phyloP scores from a whole-genome alignment of 2,113 vertebrate species.

The Solea solea region DNA sequence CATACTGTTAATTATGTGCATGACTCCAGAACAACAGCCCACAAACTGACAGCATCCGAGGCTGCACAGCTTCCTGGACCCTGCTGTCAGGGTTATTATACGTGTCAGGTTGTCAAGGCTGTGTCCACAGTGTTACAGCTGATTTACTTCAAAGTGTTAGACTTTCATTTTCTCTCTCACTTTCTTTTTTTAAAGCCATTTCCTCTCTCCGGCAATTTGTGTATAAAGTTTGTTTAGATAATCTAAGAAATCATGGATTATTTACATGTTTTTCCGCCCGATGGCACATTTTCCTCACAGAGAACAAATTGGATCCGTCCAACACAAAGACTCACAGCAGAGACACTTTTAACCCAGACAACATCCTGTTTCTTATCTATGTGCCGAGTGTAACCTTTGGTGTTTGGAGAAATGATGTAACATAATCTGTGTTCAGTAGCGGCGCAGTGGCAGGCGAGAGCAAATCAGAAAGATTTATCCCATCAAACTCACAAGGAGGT shows the following conservation, averaged over 20 bases:
- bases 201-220: conserved; percentile 2
- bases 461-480: too few species aligned
- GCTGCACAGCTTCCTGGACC: conserved; percentile 21
- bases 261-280: conserved; percentile 19
- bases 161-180: conserved; percentile 12
- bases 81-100: conserved; percentile 51
- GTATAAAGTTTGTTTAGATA: conserved; percentile 3
- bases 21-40: conserved; percentile 22
- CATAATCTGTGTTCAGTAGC: too few species aligned
- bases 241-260: conserved; percentile 12
- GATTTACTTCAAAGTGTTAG: conserved; percentile 20
- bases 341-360: conserved; percentile 7
- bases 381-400: too few species aligned
- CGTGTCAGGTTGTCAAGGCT: conserved; percentile 46
- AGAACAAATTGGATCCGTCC: conserved; percentile 39
- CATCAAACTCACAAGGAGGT: too few species aligned
- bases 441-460: too few species aligned
- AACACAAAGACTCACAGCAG: conserved; percentile 16
- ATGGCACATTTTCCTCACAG: conserved; percentile 25
- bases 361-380: not conserved
- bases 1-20: not conserved
- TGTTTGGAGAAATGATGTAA: too few species aligned
- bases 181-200: conserved; percentile 5
- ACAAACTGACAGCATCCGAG: conserved; percentile 21
- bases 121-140: conserved; percentile 33